Base-by-base conservation (phyloP, 2,888 invertebrate species). In the Oligia strigilis region DNA sequence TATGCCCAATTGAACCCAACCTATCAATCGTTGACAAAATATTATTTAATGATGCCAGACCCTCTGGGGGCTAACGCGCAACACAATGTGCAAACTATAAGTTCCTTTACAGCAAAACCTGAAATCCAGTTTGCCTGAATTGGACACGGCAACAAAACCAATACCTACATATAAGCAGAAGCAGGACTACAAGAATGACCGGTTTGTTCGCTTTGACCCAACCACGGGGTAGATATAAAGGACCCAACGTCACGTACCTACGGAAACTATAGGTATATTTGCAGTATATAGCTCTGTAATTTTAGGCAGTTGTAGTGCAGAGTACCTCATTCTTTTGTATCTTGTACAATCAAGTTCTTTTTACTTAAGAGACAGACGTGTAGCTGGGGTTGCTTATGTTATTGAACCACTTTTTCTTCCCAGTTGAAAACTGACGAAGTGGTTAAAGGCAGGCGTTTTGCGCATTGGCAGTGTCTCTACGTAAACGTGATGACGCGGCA, bases 141-240 rank as follows among this genome's bases (percentile, higher is more conserved):
- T 46, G 46, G n/a, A n/a, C 19, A 36, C n/a, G 55, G 36, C 65
- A 66, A 76, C 40, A 62, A 75, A 43, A 77, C 77, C 23, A 2
- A 62, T 55, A 52, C 52, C 9, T 72, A 36, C 23, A 29, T 69
- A 64, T 62, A 65, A 46, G 43, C 43, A 76, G 6, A 52, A 43
- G 14, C 62, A 66, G n/a, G 55, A 17, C 29, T 65, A 79, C 55
- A 72, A 65, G 78, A 73, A 49, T n/a, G 5, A 77, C 60, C 49
- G 40, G 76, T 76, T 76, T 40, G 19, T 62, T 40, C 40, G n/a
- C 49, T 77, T 62, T 49, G 60, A 49, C 36, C 49, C 46, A 36
- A 60, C 77, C 36, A 77, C 60, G 46, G 60, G 76, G 58, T n/a
- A 19, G 14, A 75, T 75, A 55, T 74, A 74, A 17, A 49, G 60